A percentile compares a stretch with the other conserved stretches of the same genome.
These are phyloP conservation scores for Sphaeramia orbicularis DNA, from an alignment of 2,797 vertebrate species.

Conservation along the genomic window DNA sequence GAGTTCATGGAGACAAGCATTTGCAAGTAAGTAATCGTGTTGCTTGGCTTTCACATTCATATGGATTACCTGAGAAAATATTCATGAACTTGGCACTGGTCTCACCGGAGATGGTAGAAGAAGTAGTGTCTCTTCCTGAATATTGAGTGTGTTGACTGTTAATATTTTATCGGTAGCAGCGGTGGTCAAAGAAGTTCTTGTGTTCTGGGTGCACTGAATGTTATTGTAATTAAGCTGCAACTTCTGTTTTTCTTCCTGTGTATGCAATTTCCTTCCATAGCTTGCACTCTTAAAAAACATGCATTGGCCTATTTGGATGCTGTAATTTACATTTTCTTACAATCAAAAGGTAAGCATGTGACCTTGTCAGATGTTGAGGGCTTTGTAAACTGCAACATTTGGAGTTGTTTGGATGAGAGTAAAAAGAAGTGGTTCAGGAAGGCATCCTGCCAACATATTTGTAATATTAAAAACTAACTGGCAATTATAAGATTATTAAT, in stretches of 20 bases:
- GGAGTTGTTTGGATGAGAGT: slow-evolving; percentile 15
- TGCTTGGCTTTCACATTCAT: slow-evolving; percentile 35
- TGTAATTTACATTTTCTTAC: slow-evolving; percentile 47
- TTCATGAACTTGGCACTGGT: slow-evolving; percentile 38
- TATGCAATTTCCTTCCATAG: slow-evolving; percentile 16
- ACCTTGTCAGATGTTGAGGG: slow-evolving; percentile 24
- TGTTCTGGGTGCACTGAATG: slow-evolving; percentile 10
- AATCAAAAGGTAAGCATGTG: slow-evolving; percentile 45
- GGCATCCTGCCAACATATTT: slow-evolving; percentile 37
- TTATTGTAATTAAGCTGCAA: slow-evolving; percentile 32
- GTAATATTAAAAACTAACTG: slow-evolving; percentile 44
- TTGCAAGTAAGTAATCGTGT: slow-evolving; percentile 9
- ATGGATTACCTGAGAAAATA: slow-evolving; percentile 52
- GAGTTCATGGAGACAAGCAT: slow-evolving; percentile 6
- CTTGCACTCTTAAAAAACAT: slow-evolving; percentile 28
- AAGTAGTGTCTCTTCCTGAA: slow-evolving; percentile 35
- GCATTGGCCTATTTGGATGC: slow-evolving; percentile 28
- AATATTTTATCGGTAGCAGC: slow-evolving; percentile 40
- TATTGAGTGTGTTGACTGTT: slow-evolving; percentile 49
- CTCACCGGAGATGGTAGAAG: slow-evolving; percentile 27
- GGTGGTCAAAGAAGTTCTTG: slow-evolving; percentile 22
- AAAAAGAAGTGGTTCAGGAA: slow-evolving; percentile 15
- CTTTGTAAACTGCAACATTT: slow-evolving; percentile 25
- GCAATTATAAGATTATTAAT: slow-evolving; percentile 32
- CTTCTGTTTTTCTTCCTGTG: slow-evolving; percentile 24